Base-by-base conservation (phyloP, 2,113 vertebrate species). In the Chloroceryle aenea region DNA sequence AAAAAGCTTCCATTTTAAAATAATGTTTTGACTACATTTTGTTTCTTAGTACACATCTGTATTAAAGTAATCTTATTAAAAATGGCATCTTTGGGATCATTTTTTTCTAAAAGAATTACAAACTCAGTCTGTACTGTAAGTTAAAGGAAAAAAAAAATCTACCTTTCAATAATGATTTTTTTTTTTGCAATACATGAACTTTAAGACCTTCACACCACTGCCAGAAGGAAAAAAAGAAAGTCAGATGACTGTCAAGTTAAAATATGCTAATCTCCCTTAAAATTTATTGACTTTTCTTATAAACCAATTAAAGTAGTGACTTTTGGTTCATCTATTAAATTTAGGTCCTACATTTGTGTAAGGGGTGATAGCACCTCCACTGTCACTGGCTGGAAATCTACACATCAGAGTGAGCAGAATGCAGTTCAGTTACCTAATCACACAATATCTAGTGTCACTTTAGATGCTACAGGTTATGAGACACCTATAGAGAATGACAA, bases 1-100 rank as follows among this genome's bases (percentile, higher is more conserved):
- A 73, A 86, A 74, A 55, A 30, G 16, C 7, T 66, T 67, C 32
- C 8, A 66, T 58, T 91, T 89, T 27, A 66, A 89, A 94, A 50
- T 45, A 50, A 55, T 14, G 2, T 27, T 55, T 62, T 81, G 7
- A 71, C 7, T 5, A 53, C 25, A 15, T 34, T 83, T 89, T 58
- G 21, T 9, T 74, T 71, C 77, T 59, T 42, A 56, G 15, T 40
- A 72, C 7, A 79, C 3, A 8, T 72, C 13, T 58, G 6, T 48
- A 73, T 25, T 83, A 45, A 89, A 40, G 10, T 14, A 74, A 36
- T 13, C 80, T 58, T 9, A 40, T 17, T 18, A 73, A 69, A 72
- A 82, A 38, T 26, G 6, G 7, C 29, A 52, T 76, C 29, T 83
- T 58, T 63, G 7, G 42, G 9, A 75, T 77, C 22, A 50, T 23